A percentile compares a stretch with the other conserved stretches of the same genome.
Conservation (phyloP, 1,140 invertebrate genomes). For the Wasmannia auropunctata region DNA sequence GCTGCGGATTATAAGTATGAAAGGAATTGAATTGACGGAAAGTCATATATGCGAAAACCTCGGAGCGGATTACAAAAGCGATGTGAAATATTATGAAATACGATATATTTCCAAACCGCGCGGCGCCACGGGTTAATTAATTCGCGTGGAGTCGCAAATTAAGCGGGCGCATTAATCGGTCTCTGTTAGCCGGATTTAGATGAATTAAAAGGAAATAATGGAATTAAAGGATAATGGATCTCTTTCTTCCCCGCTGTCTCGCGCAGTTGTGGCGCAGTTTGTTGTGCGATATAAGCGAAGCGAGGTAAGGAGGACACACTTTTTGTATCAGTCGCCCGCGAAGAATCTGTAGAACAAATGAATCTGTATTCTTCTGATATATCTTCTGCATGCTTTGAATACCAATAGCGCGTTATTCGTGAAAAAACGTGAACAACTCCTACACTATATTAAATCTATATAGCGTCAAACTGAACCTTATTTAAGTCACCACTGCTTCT, state of each 20-base stretch:
- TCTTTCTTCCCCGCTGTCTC: conserved; percentile 15
- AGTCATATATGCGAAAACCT: not conserved
- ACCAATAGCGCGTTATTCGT: not conserved
- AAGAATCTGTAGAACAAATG: conserved; percentile 47
- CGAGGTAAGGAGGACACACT: conserved; percentile 8
- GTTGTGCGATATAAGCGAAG: conserved; percentile 7
- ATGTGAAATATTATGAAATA: not conserved
- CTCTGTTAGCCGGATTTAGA: not conserved
- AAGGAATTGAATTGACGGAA: not conserved
- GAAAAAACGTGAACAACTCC: too few relatives aligned
- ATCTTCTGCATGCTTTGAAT: not conserved
- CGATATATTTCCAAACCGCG: not conserved
- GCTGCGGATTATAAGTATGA: not conserved
- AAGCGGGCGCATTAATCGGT: conserved; percentile 4
- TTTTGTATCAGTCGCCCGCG: not conserved
- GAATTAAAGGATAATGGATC: conserved; percentile 15
- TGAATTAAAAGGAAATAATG: conserved; percentile 24
- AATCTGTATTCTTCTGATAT: not conserved
- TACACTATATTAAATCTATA: too few relatives aligned
- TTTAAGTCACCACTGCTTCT: too few relatives aligned
- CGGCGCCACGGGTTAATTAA: conserved; percentile 4
- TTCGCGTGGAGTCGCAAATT: not conserved
- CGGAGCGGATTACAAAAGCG: not conserved
- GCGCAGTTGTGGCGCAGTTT: conserved; percentile 24
- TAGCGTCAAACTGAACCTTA: too few relatives aligned